These are phyloP conservation scores for Triplophysa bombifrons DNA, from an alignment of 2,797 vertebrate genomes.

Conservation along the genomic window DNA sequence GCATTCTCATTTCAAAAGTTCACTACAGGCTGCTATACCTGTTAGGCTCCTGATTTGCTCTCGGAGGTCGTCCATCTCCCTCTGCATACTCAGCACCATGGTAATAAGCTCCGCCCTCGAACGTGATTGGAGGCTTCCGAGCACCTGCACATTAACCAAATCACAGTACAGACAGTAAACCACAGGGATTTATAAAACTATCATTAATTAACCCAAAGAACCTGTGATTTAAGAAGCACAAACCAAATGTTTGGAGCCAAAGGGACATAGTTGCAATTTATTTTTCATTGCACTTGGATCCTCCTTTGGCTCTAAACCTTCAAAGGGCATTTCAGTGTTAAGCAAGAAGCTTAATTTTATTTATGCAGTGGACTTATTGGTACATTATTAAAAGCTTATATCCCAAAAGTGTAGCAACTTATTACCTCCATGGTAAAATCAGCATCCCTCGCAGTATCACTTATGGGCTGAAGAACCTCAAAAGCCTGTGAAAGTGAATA, in stretches of 20 bases:
- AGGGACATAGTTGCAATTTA: neutral
- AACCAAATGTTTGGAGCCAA: neutral
- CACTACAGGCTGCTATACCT: conserved; percentile 35
- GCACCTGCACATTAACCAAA: conserved; percentile 37
- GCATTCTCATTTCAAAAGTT: neutral
- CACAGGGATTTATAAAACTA: neutral
- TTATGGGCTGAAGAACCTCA: conserved; percentile 45
- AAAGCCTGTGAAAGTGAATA: conserved; percentile 48
- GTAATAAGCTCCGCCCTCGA: conserved; percentile 62
- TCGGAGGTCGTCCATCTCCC: conserved; percentile 60
- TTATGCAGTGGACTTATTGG: neutral
- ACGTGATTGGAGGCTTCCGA: conserved; percentile 57
- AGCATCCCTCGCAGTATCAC: conserved; percentile 36
- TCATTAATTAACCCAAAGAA: neutral
- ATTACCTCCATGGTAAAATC: conserved; percentile 55
- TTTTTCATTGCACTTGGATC: neutral
- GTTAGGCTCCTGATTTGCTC: conserved; percentile 65
- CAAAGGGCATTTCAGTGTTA: neutral
- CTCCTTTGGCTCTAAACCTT: neutral
- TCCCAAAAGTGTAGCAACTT: neutral
- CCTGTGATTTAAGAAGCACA: neutral
- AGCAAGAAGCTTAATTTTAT: neutral
- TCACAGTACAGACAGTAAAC: neutral
- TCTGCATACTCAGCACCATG: conserved; percentile 65
- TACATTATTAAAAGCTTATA: neutral